phyloP scores from a whole-genome alignment of 2,797 vertebrate species.

The Amphiprion clarkii region DNA sequence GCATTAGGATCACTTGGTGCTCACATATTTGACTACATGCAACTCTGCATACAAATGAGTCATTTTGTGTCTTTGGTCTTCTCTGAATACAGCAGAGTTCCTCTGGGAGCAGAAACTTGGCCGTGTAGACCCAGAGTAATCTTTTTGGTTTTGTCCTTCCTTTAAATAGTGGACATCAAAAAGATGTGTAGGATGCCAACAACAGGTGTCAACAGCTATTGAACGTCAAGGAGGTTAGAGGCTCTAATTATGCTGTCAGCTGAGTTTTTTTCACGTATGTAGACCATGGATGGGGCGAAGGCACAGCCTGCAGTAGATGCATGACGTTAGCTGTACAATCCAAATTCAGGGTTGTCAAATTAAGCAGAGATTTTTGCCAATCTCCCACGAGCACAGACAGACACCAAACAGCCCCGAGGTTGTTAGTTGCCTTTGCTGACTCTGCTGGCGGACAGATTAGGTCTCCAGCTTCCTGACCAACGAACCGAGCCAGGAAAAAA shows the following conservation, averaged over 20 bases:
- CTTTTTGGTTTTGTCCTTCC: not conserved
- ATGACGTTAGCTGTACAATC: constrained; percentile 14
- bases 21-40: constrained; percentile 38
- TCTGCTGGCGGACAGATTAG: constrained; percentile 16
- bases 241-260: not conserved
- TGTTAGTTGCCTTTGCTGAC: constrained; percentile 35
- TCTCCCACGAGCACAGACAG: constrained; percentile 14
- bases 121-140: not conserved
- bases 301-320: constrained; percentile 3
- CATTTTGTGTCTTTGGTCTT: not conserved
- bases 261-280: constrained; percentile 10
- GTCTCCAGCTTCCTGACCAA: constrained; percentile 31
- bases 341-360: constrained; percentile 10
- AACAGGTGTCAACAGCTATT: not conserved
- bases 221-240: not conserved
- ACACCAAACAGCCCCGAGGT: constrained; percentile 28
- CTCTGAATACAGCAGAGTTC: not conserved
- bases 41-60: constrained; percentile 31
- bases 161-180: not conserved
- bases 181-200: not conserved
- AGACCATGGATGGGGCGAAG: not conserved
- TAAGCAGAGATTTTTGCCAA: constrained; percentile 6
- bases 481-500: constrained; percentile 22
- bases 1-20: constrained; percentile 41
- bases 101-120: not conserved